Conservation (phyloP, 2,113 vertebrate species). For the Oceanodroma tethys region DNA sequence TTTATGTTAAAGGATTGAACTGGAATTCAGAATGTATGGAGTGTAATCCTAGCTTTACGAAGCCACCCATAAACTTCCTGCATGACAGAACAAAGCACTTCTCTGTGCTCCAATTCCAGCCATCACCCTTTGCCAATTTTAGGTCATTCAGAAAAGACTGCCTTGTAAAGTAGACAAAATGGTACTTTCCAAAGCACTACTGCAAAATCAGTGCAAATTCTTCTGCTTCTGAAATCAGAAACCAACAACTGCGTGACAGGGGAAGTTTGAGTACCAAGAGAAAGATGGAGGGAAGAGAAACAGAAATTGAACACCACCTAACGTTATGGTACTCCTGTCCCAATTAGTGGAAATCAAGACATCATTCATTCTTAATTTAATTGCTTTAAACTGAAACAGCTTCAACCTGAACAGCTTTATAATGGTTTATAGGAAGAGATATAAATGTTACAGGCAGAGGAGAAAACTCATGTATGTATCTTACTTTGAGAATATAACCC, state of each 20-base stretch:
- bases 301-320: not conserved
- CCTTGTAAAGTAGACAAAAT: not conserved
- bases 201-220: not conserved
- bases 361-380: not conserved
- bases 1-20: not conserved
- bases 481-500: not conserved
- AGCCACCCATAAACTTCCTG: not conserved
- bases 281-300: not conserved
- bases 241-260: not conserved
- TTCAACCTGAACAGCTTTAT: not conserved
- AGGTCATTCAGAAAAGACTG: not conserved
- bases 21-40: not conserved
- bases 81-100: not conserved
- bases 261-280: not conserved
- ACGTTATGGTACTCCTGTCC: fast-evolving
- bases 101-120: not conserved
- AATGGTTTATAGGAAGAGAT: not conserved
- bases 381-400: not conserved
- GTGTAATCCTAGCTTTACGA: not conserved
- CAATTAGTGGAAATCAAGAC: not conserved
- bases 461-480: not conserved
- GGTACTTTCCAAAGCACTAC: not conserved
- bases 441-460: not conserved
- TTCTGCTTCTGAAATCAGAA: not conserved
- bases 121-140: not conserved